Conservation (phyloP, 2,113 vertebrate genomes). For the Saguinus midas region DNA sequence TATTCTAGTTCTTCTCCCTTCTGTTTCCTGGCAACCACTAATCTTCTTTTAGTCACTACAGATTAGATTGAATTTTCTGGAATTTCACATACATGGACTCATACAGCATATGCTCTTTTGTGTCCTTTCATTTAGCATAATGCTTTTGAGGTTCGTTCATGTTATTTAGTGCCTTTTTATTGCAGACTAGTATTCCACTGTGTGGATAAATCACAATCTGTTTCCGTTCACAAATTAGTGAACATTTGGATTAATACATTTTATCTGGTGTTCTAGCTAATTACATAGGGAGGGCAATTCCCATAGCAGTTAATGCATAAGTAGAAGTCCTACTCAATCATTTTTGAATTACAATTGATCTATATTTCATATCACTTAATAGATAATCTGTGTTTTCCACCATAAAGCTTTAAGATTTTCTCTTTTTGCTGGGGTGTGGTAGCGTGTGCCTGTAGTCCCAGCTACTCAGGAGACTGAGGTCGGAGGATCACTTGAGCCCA, state of each 20-base stretch:
- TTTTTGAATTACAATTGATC: background rate
- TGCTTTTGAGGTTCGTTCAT: background rate
- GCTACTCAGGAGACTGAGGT: no score
- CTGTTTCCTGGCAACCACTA: background rate
- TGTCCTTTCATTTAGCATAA: background rate
- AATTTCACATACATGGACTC: background rate
- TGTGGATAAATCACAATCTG: background rate
- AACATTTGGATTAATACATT: background rate
- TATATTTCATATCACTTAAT: background rate
- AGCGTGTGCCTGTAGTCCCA: no score
- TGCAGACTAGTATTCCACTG: background rate
- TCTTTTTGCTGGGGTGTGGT: background rate
- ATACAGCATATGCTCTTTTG: background rate
- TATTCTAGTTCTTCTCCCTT: background rate
- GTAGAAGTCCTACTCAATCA: background rate
- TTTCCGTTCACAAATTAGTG: background rate
- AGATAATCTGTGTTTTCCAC: background rate
- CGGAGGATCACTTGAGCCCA: no score
- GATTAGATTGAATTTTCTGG: background rate
- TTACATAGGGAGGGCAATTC: background rate
- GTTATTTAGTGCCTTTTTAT: background rate
- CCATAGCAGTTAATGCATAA: background rate
- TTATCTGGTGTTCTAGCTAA: background rate
- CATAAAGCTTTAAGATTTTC: conserved; percentile 37
- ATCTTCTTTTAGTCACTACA: background rate